Conservation (phyloP, 1,140 invertebrate genomes). For the Melitaea cinxia region DNA sequence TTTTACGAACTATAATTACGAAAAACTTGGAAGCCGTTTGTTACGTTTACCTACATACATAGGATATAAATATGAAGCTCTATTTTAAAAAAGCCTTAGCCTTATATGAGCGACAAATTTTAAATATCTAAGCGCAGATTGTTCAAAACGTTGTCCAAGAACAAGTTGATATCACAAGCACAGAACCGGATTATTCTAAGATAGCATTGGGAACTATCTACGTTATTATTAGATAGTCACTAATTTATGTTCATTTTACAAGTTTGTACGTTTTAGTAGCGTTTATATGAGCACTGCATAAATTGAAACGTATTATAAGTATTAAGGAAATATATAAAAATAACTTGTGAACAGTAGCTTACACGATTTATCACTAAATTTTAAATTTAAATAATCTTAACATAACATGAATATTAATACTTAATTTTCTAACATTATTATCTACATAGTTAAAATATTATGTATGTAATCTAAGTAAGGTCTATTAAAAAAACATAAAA, state of each 20-base stretch:
- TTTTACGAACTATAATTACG: no score
- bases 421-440: background rate
- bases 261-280: slow-evolving; percentile 5
- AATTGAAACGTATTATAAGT: background rate
- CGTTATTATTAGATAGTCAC: slow-evolving; percentile 22
- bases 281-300: background rate
- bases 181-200: slow-evolving; percentile 26
- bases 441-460: background rate
- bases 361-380: background rate
- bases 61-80: no score
- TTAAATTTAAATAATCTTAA: background rate
- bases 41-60: no score
- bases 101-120: background rate
- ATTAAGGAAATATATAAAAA: no score
- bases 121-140: slow-evolving; percentile 10
- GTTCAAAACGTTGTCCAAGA: slow-evolving; percentile 9
- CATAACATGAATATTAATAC: background rate
- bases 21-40: no score
- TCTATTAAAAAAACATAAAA: no score
- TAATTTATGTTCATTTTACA: slow-evolving; percentile 27
- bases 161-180: slow-evolving; percentile 14
- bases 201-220: slow-evolving; percentile 30
- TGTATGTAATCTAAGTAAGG: no score
- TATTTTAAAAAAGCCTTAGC: no score
- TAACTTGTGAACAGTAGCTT: background rate